phyloP scores from a whole-genome alignment of 1,140 invertebrate genomes.

The Psix sp. region DNA sequence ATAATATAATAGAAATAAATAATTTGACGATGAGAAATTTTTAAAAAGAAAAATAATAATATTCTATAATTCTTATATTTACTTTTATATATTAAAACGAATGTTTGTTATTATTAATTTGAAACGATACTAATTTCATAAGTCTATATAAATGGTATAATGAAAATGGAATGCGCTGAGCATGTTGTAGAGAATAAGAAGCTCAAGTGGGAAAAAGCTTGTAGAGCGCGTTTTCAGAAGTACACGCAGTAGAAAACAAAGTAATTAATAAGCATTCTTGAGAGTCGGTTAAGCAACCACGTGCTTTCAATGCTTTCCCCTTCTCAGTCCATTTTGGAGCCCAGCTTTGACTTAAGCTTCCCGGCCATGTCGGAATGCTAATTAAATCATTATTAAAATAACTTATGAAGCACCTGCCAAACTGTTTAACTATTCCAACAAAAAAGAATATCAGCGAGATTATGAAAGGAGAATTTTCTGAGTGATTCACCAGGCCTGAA shows the following conservation, averaged over 20 bases:
- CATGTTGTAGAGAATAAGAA: constrained; percentile 9
- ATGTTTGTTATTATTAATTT: too few relatives aligned
- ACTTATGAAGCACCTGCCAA: constrained; percentile 63
- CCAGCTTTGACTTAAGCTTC: constrained; percentile 64
- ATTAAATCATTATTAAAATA: constrained; percentile 76
- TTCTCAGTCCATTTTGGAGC: constrained; percentile 48
- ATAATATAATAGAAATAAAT: too few relatives aligned
- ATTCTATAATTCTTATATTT: too few relatives aligned
- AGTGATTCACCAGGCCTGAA: constrained; percentile 39
- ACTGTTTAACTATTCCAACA: constrained; percentile 66
- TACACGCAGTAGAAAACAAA: constrained; percentile 54
- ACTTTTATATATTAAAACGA: too few relatives aligned
- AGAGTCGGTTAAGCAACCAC: constrained; percentile 53
- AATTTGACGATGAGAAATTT: too few relatives aligned
- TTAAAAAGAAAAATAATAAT: too few relatives aligned
- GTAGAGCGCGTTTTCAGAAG: constrained; percentile 26
- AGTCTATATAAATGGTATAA: too few relatives aligned
- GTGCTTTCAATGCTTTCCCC: constrained; percentile 54
- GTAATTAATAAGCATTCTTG: constrained; percentile 73
- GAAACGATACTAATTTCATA: too few relatives aligned
- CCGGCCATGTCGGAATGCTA: constrained; percentile 70
- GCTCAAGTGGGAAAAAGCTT: constrained; percentile 19
- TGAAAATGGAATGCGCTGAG: too few relatives aligned
- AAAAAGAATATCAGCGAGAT: constrained; percentile 58
- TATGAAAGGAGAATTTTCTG: constrained; percentile 58